These are phyloP conservation scores for Chymomyza amoena DNA, from an alignment of 2,888 invertebrate species.

Conservation along the genomic window DNA sequence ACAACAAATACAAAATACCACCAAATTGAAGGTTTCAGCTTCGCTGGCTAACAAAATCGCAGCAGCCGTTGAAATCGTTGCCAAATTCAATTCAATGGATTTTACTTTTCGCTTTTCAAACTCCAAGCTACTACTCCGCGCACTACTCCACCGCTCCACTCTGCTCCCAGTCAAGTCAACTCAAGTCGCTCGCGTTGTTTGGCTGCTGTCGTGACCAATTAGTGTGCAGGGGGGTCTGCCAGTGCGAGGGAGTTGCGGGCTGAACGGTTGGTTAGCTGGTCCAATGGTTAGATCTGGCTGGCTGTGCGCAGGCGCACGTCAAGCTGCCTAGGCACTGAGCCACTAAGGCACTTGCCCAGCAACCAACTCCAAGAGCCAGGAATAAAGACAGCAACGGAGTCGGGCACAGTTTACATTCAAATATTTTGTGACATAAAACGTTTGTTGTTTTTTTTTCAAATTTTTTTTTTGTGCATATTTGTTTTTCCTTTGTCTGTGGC, in stretches of 20 bases:
- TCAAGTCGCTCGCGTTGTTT: not conserved
- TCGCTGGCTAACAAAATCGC: conserved; percentile 39
- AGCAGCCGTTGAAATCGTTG: conserved; percentile 41
- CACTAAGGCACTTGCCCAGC: conserved; percentile 7
- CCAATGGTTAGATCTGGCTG: not conserved
- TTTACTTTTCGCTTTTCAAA: conserved; percentile 66
- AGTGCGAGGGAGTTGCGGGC: conserved; percentile 24
- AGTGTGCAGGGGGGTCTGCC: conserved; percentile 48
- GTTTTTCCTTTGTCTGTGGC: conserved; percentile 55
- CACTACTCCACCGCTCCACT: not conserved
- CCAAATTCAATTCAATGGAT: conserved; percentile 71
- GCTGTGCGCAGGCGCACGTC: conserved; percentile 63
- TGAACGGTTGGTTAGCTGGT: not conserved
- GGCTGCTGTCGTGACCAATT: conserved; percentile 67
- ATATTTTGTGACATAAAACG: conserved; percentile 72
- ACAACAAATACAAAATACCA: conserved; percentile 34
- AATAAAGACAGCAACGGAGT: conserved; percentile 57
- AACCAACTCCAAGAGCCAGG: conserved; percentile 44
- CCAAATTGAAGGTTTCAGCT: conserved; percentile 67
- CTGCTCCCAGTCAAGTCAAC: not conserved
- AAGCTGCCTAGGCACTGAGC: conserved; percentile 19
- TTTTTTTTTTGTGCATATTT: conserved; percentile 41
- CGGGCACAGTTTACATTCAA: conserved; percentile 66
- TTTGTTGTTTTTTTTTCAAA: conserved; percentile 40
- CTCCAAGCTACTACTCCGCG: conserved; percentile 39